Conservation (phyloP, 2,888 invertebrate species). For the Ochlodes sylvanus region DNA sequence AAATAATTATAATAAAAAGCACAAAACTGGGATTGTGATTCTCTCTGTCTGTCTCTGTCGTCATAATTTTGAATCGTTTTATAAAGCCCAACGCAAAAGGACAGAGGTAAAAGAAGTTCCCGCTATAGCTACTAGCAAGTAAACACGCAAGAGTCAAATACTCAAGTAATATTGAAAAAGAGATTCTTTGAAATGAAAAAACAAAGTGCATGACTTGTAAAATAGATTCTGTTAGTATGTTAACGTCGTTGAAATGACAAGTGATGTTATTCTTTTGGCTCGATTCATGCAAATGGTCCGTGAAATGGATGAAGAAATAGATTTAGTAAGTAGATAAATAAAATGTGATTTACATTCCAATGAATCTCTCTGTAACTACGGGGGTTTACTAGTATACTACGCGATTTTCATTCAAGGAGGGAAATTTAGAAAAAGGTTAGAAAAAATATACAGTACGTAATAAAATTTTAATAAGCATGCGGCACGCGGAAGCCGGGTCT, state of each 20-base stretch:
- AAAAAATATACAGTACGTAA: slow-evolving; percentile 47
- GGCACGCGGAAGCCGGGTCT: slow-evolving; percentile 68
- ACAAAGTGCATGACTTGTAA: slow-evolving; percentile 32
- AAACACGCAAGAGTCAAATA: slow-evolving; percentile 61
- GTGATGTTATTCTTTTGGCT: slow-evolving; percentile 28
- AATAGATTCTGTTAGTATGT: slow-evolving; percentile 10
- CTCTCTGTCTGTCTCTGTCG: too few relatives aligned
- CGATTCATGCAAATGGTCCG: slow-evolving; percentile 42
- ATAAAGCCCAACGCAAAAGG: slow-evolving; percentile 73
- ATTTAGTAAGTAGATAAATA: background rate
- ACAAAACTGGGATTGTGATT: background rate
- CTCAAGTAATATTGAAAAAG: slow-evolving; percentile 57
- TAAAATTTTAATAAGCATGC: slow-evolving; percentile 62
- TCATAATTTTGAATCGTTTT: slow-evolving; percentile 47
- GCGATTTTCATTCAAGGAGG: slow-evolving; percentile 73
- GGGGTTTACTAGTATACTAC: slow-evolving; percentile 68
- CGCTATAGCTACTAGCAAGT: slow-evolving; percentile 86
- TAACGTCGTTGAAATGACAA: slow-evolving; percentile 31
- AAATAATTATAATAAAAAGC: background rate
- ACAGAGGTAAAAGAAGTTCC: slow-evolving; percentile 71
- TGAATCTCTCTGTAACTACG: slow-evolving; percentile 79
- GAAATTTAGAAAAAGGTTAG: slow-evolving; percentile 50
- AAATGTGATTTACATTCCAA: slow-evolving; percentile 61
- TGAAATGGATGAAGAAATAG: slow-evolving; percentile 8
- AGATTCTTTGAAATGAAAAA: slow-evolving; percentile 76